Conservation (phyloP, 92 coral and sea anemone species). For the Actinernus sp. region DNA sequence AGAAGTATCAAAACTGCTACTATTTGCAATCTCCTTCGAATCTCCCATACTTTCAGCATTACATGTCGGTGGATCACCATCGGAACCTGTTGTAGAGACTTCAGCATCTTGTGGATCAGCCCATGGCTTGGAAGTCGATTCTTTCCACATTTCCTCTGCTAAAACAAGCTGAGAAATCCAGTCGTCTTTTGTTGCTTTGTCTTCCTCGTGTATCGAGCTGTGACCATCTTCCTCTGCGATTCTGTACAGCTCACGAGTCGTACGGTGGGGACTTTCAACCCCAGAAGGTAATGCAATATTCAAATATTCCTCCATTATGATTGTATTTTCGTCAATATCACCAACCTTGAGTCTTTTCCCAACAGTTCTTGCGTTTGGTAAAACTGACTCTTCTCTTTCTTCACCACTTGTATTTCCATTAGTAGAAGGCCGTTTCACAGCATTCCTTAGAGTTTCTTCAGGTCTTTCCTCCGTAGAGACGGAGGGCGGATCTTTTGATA, state of each 20-base stretch:
- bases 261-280: background rate
- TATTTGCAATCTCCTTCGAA: background rate
- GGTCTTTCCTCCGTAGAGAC: background rate
- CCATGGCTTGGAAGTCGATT: background rate
- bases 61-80: too few species aligned
- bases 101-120: background rate
- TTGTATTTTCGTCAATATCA: background rate
- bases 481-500: conserved; percentile 71
- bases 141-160: conserved; percentile 33
- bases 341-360: conserved; percentile 21
- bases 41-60: background rate
- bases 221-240: conserved; percentile 37
- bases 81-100: too few species aligned
- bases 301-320: too few species aligned
- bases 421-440: background rate
- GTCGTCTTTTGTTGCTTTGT: conserved; percentile 13
- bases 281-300: too few species aligned
- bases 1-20: background rate
- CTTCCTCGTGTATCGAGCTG: background rate
- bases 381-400: background rate
- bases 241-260: conserved; percentile 10
- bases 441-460: conserved; percentile 2
- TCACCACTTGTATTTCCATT: background rate
- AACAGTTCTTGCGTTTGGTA: too few species aligned
- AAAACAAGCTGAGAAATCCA: conserved; percentile 24